These are phyloP conservation scores for Ariopsis seemanni DNA, from an alignment of 2,113 vertebrate genomes.

Conservation along the genomic window DNA sequence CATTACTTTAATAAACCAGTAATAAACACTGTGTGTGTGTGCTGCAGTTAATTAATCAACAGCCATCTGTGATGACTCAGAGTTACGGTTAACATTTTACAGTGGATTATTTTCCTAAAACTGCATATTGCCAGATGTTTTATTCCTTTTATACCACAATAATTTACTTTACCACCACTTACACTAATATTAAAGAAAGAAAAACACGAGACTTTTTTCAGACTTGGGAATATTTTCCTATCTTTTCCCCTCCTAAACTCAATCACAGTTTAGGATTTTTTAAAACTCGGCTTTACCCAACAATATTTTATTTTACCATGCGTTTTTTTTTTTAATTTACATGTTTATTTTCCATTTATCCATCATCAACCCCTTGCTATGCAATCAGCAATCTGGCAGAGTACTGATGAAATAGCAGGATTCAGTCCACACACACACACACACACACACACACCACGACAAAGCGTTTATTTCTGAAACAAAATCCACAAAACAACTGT, in stretches of 20 bases:
- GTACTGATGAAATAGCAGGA: no score
- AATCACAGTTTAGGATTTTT: no score
- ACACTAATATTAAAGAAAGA: no score
- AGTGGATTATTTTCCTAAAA: background rate
- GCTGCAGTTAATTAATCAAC: background rate
- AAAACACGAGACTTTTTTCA: no score
- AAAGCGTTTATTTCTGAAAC: constrained; percentile 34
- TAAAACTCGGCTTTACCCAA: no score
- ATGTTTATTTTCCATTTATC: no score
- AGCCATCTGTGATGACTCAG: background rate
- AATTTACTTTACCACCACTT: background rate
- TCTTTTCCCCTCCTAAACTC: no score
- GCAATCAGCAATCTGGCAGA: no score
- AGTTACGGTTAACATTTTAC: background rate
- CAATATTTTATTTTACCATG: no score
- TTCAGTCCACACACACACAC: background rate
- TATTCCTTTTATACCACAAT: background rate
- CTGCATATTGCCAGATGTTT: background rate
- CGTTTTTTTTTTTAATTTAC: no score
- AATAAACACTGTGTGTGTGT: background rate
- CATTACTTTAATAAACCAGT: background rate
- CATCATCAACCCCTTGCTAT: no score
- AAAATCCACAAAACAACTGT: background rate
- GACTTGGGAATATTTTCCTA: no score
- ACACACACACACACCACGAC: background rate